These are phyloP conservation scores for Drosophila lacteicornis DNA, from an alignment of 1,140 invertebrate species.

Conservation along the genomic window DNA sequence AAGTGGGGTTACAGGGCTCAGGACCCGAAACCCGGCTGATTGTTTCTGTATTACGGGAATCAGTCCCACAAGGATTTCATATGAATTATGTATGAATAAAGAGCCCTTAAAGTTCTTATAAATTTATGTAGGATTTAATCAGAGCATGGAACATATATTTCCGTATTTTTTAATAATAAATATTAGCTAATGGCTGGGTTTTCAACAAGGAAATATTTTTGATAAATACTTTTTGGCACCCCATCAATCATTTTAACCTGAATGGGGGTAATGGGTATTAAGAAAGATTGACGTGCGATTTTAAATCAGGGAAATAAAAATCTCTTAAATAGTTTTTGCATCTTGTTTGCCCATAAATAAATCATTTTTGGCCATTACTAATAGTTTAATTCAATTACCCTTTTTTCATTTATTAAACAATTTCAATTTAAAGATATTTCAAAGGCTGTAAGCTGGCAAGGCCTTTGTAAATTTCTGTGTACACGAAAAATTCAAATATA, in stretches of 20 bases:
- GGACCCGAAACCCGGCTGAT: constrained; percentile 22
- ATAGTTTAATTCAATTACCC: no score
- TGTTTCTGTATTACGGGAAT: constrained; percentile 33
- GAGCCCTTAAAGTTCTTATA: constrained; percentile 10
- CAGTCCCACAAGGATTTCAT: constrained; percentile 8
- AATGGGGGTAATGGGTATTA: neutral
- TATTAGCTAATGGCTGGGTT: neutral
- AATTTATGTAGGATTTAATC: constrained; percentile 22
- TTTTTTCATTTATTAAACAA: no score
- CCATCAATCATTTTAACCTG: constrained; percentile 12
- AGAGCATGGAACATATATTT: neutral
- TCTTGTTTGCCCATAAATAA: neutral
- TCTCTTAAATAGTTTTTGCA: neutral
- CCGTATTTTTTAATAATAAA: constrained; percentile 10
- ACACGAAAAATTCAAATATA: neutral
- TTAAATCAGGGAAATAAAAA: neutral
- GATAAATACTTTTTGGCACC: neutral
- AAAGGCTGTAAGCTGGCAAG: no score
- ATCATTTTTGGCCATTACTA: no score
- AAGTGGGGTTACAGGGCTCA: constrained; percentile 32
- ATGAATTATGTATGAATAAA: constrained; percentile 39
- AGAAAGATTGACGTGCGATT: no score
- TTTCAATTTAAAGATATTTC: neutral
- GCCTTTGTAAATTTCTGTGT: neutral
- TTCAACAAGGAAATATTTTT: neutral